phyloP scores from a whole-genome alignment of 2,113 vertebrate genomes.

The Cavia aperea region DNA sequence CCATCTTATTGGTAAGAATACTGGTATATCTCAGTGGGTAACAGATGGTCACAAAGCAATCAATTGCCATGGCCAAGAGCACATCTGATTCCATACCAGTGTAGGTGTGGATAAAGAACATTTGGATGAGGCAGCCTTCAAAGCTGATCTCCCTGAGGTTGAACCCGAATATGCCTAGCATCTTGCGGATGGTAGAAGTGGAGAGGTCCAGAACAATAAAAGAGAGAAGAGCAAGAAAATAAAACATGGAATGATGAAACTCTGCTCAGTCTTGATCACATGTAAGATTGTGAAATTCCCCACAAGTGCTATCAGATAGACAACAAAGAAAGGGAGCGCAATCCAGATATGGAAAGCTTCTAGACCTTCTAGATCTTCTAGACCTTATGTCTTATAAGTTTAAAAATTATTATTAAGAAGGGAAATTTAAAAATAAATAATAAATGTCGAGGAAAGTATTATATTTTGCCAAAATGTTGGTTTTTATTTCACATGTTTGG shows the following conservation, averaged over 20 bases:
- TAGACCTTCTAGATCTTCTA: neutral
- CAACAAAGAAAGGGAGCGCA: conserved; percentile 51
- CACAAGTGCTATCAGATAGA: conserved; percentile 53
- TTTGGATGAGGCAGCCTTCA: conserved; percentile 68
- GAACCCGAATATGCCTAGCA: conserved; percentile 41
- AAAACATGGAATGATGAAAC: conserved; percentile 64
- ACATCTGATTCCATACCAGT: conserved; percentile 71
- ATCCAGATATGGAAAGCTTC: conserved; percentile 54
- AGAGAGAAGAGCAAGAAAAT: conserved; percentile 49
- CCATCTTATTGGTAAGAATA: conserved; percentile 50
- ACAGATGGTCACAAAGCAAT: conserved; percentile 55
- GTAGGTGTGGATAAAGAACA: conserved; percentile 74
- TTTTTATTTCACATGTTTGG: too few species aligned
- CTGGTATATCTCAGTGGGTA: conserved; percentile 49
- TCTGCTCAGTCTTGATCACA: conserved; percentile 36
- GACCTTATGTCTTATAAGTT: neutral
- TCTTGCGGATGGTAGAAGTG: conserved; percentile 51
- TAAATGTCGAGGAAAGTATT: too few species aligned
- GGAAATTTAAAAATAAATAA: neutral
- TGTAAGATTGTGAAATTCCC: conserved; percentile 59
- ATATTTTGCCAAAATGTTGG: too few species aligned
- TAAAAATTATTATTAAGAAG: neutral
- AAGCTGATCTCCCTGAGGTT: conserved; percentile 61
- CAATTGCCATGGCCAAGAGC: conserved; percentile 72
- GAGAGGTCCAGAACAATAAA: conserved; percentile 53